A percentile compares a stretch with the other conserved stretches of the same genome.
Conservation (phyloP, 1,140 invertebrate genomes). For the Drosophila nasuta region DNA sequence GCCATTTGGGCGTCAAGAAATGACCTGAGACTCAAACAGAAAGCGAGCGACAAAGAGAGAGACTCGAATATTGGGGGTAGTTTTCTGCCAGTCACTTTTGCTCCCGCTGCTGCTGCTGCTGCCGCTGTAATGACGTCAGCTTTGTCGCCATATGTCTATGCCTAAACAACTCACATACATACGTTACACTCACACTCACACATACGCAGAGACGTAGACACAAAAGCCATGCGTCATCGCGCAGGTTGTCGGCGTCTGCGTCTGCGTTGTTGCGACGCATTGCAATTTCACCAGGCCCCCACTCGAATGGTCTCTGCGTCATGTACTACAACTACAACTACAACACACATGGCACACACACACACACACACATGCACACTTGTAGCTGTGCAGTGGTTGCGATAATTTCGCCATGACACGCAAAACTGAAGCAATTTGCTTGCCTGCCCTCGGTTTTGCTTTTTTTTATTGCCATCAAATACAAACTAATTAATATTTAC, state of each 20-base stretch:
- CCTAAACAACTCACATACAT: conserved; percentile 24
- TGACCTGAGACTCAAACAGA: conserved; percentile 1
- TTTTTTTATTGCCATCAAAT: conserved; percentile 64
- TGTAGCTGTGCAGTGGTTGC: conserved; percentile 3
- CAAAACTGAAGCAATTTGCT: conserved; percentile 58
- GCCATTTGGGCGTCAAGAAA: conserved; percentile 4
- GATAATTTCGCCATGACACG: conserved; percentile 80
- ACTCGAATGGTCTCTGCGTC: conserved; percentile 58
- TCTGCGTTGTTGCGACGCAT: conserved; percentile 39
- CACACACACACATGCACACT: conserved; percentile 8
- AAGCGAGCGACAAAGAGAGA: no score
- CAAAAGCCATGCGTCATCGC: conserved; percentile 71
- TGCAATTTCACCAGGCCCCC: conserved; percentile 73
- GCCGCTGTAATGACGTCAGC: conserved; percentile 69
- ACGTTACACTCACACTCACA: conserved; percentile 17
- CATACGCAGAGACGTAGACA: conserved; percentile 30
- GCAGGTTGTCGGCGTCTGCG: conserved; percentile 44
- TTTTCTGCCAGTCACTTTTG: conserved; percentile 40
- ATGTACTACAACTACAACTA: conserved; percentile 22
- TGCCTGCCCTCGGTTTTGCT: conserved; percentile 19
- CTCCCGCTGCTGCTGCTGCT: neutral
- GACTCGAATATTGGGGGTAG: conserved; percentile 37
- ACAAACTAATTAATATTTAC: conserved; percentile 81
- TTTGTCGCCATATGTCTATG: conserved; percentile 78
- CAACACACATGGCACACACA: conserved; percentile 6